phyloP scores from a whole-genome alignment of 2,797 vertebrate species.

The Pteronotus mesoamericanus region DNA sequence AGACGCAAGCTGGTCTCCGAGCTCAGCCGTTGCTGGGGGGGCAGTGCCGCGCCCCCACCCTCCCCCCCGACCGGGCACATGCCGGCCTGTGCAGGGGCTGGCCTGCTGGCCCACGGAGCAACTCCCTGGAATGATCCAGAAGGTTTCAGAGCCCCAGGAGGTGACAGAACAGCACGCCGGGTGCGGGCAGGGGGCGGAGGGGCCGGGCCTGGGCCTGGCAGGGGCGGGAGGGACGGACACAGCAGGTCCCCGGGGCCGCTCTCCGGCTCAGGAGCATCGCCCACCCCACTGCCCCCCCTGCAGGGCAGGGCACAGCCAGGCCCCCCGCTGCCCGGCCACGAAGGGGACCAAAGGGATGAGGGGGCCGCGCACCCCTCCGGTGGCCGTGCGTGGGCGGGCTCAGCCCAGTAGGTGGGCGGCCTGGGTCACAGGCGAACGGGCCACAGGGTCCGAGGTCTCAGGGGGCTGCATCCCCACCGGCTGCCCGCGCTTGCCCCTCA shows the following conservation, averaged over 20 bases:
- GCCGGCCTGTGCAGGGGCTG: not conserved
- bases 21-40: slow-evolving; percentile 18
- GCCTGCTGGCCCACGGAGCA: accelerated
- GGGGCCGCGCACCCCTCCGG: no score
- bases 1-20: slow-evolving; percentile 67
- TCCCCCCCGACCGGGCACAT: accelerated
- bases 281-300: no score
- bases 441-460: not conserved
- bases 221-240: not conserved
- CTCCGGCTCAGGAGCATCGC: no score
- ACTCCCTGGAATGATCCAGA: not conserved
- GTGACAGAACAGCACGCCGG: accelerated
- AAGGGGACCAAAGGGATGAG: no score
- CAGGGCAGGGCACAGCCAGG: not conserved
- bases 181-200: not conserved
- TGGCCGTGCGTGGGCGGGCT: no score
- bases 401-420: no score
- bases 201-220: accelerated
- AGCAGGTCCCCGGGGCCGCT: no score
- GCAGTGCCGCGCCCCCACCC: not conserved
- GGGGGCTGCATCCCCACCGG: not conserved
- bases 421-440: no score
- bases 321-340: no score
- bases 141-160: not conserved
- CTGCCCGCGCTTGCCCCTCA: not conserved